Evolutionary conservation across 1,140 invertebrate species (phyloP).

Genomic region (Nasonia longicornis): DNA sequence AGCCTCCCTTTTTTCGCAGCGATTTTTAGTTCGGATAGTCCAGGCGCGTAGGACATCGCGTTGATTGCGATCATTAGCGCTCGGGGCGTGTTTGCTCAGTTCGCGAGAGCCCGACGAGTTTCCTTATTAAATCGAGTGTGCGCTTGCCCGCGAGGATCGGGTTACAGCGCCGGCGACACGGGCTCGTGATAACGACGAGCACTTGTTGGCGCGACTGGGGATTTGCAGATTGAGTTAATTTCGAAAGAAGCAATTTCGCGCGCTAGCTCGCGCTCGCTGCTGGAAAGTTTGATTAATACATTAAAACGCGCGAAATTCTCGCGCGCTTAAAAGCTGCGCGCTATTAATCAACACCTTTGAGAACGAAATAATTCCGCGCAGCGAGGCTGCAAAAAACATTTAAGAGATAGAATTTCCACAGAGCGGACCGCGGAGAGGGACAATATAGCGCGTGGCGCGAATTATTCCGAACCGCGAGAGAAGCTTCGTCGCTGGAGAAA

Average conservation of each 20-base stretch:
- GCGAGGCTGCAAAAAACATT: not conserved
- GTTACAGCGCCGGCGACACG: not conserved
- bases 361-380: not conserved
- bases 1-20: slow-evolving; percentile 22
- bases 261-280: not conserved
- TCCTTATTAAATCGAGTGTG: slow-evolving; percentile 44
- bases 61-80: slow-evolving; percentile 44
- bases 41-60: not conserved
- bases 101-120: not conserved
- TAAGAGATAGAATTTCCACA: slow-evolving; percentile 19
- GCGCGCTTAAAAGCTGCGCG: not conserved
- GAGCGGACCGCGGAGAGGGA: not conserved
- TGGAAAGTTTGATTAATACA: not conserved
- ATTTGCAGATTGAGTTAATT: slow-evolving; percentile 24
- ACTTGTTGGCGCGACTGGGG: not conserved
- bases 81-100: slow-evolving; percentile 23
- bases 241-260: not conserved
- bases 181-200: slow-evolving; percentile 27
- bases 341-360: slow-evolving; percentile 16
- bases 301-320: not conserved
- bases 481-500: not conserved
- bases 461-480: slow-evolving; percentile 21
- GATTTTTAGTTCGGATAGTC: not conserved
- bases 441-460: not conserved
- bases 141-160: slow-evolving; percentile 20